Conservation (phyloP, 2,888 invertebrate genomes). For the Ormyrus thymus region DNA sequence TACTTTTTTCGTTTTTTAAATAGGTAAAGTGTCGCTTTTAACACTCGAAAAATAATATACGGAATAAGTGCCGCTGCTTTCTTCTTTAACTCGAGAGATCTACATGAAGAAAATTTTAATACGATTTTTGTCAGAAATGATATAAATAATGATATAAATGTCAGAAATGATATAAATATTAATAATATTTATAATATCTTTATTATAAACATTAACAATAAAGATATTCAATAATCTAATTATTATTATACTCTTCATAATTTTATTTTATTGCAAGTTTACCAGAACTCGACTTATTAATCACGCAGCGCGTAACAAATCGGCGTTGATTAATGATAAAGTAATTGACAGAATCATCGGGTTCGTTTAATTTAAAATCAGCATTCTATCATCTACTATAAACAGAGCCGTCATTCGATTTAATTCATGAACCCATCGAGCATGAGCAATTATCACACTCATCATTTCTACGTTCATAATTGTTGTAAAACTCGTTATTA, state of each 20-base stretch:
- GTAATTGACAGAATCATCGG: constrained; percentile 26
- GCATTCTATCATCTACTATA: constrained; percentile 2
- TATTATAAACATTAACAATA: too few species aligned
- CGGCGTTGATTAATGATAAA: constrained; percentile 25
- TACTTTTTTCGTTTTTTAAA: too few species aligned
- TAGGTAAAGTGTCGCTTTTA: too few species aligned
- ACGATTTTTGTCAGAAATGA: too few species aligned
- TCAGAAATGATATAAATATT: too few species aligned
- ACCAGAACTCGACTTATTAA: constrained; percentile 1
- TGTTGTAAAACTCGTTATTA: neutral
- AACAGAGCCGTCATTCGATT: constrained; percentile 17
- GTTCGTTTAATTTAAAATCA: constrained; percentile 9
- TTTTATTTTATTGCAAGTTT: neutral
- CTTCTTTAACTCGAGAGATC: too few species aligned
- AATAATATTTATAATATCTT: too few species aligned
- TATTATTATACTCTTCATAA: neutral
- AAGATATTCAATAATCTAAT: too few species aligned
- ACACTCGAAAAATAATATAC: too few species aligned
- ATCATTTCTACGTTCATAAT: constrained; percentile 21
- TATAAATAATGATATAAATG: too few species aligned
- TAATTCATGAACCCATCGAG: constrained; percentile 13
- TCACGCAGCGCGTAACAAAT: neutral
- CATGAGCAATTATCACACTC: constrained; percentile 8
- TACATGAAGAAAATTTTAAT: too few species aligned
- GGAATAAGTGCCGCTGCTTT: too few species aligned